Base-by-base conservation (phyloP, 2,113 vertebrate genomes). In the Ptilorrhoa leucosticta region DNA sequence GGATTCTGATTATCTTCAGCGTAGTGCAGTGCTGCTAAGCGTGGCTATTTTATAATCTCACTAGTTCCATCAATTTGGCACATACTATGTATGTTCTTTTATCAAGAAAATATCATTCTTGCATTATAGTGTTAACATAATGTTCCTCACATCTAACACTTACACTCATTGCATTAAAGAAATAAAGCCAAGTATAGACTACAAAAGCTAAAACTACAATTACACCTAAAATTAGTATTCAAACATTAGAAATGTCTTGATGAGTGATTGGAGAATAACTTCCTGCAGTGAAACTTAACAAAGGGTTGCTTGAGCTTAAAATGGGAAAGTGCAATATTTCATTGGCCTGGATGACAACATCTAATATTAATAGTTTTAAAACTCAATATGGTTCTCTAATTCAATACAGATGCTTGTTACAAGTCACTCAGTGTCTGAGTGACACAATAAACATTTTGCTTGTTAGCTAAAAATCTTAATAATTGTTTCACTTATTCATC, bases 401-500 rank as follows among this genome's bases (percentile, higher is more conserved):
- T 90, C 63, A 87, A 82, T 79, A 76, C 81, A 96, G 57, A 89
- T 87, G 84, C 28, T 72, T 53, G 20, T 61, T 93, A 94, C 66
- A 94, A 91, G 40, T 79, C 57, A 79, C 9, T 65, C 77, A 82
- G 48, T 82, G 70, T 91, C 65, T 93, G 53, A 91, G 69, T 60
- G 60, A 89, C 81, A 82, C 31, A 94, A 92, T 95, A 83, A 94
- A 79, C 28, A 57, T 96, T 89, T 91, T 85, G 30, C 84, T 79
- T 72, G 53, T 95, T 92, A 85, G 61, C 45, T 79, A 69, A 93
- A 96, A 91, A 27, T 72, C 80, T 79, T 82, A 71, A 58, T 89
- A 94, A 91, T 89, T 96, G 18, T 57, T 93, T 94, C 53, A 89
- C 5, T 92, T 89, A 84, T 91, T 95, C 51, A 81, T 87, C 37